Percentiles rank a stretch among this genome's conserved stretches.
These are phyloP conservation scores for Felis chaus DNA, from an alignment of 2,113 vertebrate species.

Conservation along the genomic window DNA sequence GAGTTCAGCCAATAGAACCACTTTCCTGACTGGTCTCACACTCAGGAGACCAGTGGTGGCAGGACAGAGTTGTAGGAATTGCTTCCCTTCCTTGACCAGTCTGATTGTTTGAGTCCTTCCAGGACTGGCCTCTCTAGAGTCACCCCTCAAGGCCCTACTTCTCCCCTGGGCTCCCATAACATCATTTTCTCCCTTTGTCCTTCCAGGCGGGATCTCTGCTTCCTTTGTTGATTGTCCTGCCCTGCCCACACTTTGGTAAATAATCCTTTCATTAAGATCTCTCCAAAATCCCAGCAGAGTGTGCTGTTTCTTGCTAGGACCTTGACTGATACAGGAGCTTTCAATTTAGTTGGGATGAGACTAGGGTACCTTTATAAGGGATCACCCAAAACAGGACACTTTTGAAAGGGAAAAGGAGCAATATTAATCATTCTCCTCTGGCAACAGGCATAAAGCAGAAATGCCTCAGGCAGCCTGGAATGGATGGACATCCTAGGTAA, in stretches of 20 bases:
- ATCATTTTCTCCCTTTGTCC: not conserved
- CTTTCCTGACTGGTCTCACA: not conserved
- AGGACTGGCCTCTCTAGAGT: not conserved
- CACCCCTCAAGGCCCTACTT: not conserved
- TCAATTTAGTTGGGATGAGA: not conserved
- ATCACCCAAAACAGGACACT: conserved; percentile 3
- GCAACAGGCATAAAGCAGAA: not conserved
- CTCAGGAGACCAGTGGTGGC: not conserved
- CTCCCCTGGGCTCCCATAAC: not conserved
- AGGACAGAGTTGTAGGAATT: not conserved
- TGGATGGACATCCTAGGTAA: not conserved
- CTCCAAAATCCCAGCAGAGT: not conserved
- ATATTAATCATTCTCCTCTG: not conserved
- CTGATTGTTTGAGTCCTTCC: not conserved
- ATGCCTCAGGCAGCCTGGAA: not conserved
- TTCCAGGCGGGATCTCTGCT: not conserved
- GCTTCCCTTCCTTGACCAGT: not conserved
- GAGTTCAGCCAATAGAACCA: not conserved
- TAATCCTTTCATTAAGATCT: not conserved
- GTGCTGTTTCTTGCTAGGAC: not conserved
- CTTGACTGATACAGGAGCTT: not conserved
- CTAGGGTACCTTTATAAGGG: not conserved
- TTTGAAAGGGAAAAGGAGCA: not conserved
- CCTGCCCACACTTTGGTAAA: not conserved
- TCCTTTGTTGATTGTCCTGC: not conserved